Conservation (phyloP, 2,113 vertebrate species). For the Hylia prasina region DNA sequence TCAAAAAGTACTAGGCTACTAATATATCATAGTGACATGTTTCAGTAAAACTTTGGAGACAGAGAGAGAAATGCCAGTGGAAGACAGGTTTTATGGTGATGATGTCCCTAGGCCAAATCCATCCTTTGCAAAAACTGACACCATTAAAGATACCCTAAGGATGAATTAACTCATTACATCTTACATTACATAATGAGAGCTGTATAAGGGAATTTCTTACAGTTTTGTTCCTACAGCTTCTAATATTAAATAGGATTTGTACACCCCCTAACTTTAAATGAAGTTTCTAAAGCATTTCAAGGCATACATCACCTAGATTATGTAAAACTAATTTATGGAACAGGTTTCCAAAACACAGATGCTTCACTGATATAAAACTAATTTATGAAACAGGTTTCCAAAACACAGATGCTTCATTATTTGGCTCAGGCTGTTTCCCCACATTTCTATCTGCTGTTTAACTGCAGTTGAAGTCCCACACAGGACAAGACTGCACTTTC, state of each 20-base stretch:
- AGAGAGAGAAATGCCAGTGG: not conserved
- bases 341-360: not conserved
- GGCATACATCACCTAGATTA: not conserved
- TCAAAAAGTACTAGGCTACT: not conserved
- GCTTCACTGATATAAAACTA: not conserved
- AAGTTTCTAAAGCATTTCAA: constrained; percentile 14
- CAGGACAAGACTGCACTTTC: not conserved
- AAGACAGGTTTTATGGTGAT: not conserved
- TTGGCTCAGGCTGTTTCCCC: not conserved
- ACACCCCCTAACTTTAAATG: not conserved
- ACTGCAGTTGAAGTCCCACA: not conserved
- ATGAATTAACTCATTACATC: constrained; percentile 15
- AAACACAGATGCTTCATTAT: not conserved
- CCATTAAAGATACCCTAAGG: constrained; percentile 26
- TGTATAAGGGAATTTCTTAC: not conserved
- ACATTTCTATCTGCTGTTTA: not conserved
- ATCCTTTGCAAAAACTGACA: not conserved
- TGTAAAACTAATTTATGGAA: not conserved
- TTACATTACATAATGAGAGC: constrained; percentile 19
- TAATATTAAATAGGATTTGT: not conserved
- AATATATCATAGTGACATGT: not conserved
- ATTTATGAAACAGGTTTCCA: not conserved
- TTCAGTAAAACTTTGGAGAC: not conserved
- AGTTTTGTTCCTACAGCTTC: not conserved
- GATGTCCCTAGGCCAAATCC: constrained; percentile 3